Evolutionary conservation across 2,797 vertebrate species (phyloP).

Genomic region (Rhinoraja longicauda): DNA sequence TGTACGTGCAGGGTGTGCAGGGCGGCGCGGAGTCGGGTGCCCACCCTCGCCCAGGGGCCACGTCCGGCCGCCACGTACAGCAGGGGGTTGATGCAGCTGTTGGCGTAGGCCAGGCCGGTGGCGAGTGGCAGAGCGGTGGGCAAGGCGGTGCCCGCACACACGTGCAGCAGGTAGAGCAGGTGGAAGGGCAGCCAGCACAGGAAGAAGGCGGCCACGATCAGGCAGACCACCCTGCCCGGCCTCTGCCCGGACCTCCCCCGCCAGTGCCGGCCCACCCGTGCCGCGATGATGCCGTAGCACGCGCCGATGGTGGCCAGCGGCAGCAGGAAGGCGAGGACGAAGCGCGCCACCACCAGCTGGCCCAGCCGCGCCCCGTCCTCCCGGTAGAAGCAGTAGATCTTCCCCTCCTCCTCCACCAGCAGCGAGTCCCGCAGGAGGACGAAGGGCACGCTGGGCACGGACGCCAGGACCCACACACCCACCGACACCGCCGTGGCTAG

Average conservation of each 20-base stretch:
- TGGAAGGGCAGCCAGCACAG: constrained; percentile 8
- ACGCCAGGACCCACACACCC: neutral
- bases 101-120: neutral
- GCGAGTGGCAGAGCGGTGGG: neutral
- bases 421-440: neutral
- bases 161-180: neutral
- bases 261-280: neutral
- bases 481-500: neutral
- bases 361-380: neutral
- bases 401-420: neutral
- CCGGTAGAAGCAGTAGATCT: neutral
- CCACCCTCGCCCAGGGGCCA: neutral
- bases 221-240: neutral
- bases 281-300: neutral
- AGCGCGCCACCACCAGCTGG: neutral
- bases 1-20: neutral
- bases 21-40: neutral
- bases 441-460: neutral
- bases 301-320: neutral
- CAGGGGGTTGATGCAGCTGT: constrained; percentile 17
- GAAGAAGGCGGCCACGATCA: neutral
- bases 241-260: neutral
- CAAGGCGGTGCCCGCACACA: too few relatives aligned
- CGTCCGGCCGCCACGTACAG: neutral
- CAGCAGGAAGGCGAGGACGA: neutral